Base-by-base conservation (phyloP, 1,140 invertebrate species). In the Olivierus martensii region DNA sequence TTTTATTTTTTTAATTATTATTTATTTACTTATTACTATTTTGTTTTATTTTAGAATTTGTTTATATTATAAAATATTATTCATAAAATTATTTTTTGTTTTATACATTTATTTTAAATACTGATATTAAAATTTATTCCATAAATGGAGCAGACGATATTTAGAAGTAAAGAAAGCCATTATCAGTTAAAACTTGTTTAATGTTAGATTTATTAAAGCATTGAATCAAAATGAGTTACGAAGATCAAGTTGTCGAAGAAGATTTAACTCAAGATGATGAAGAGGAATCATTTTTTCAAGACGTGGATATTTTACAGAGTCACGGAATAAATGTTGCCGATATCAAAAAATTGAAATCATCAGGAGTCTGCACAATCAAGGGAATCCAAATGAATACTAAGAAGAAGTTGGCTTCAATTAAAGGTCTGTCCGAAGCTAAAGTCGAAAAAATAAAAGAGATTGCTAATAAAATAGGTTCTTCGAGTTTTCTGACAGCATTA, bases 391-490 rank as follows among this genome's bases (percentile, higher is more conserved):
- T 88, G 84, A 79, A 74, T 6, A 86, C 83, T 14, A 77, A 75
- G 58, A 84, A 82, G 63, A 83, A 78, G 64, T 64, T 87, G 22
- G 76, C 77, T 63, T 73, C 71, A 55, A 82, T 86, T 42, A 84
- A 84, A 74, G 83, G 83, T 15, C 78, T 87, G 59, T 83, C 82
- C 35, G 82, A 86, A 62, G 78, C 77, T 5, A 87, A 87, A 70
- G 82, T 87, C 54, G 81, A 84, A 56, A 85, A 86, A 73, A 85
- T 88, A 36, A 86, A 84, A 69, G 84, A 87, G 72, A 80, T 79
- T 75, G 76, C 67, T 10, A 28, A 44, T n/a, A 61, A 61, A 52
- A 17, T 61, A 14, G 44, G 22, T 47, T 49, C 51, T 50, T 34
- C 39, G 38, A 37, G 76, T 10, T 87, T 87, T 68, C 69, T 84